Base-by-base conservation (phyloP, 2,113 vertebrate species). In the Seriola aureovittata region DNA sequence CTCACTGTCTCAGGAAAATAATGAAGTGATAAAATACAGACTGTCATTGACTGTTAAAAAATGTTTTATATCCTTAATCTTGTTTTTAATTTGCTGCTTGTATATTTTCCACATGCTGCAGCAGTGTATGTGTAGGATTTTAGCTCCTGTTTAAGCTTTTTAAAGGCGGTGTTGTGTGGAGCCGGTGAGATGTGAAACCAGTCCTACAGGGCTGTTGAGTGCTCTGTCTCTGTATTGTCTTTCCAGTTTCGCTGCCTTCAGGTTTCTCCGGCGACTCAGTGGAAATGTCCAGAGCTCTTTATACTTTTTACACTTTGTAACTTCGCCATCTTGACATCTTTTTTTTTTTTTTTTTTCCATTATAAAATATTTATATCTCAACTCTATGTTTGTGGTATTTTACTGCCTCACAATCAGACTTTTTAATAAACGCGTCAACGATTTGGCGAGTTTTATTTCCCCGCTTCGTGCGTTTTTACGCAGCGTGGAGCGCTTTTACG, bases 191-290 rank as follows among this genome's bases (percentile, higher is more conserved):
- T 40, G 78, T 85, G 78, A 84, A 96, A 96, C 94, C 93, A 72
- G 95, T 95, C 87, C 25, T 87, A 80, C 94, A 68, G 87, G 90
- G 81, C 85, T 82, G 80, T 58, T 86, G 62, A 65, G 46, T 82
- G 74, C 44, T 46, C 67, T 58, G 85, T 67, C 79, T 69, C 66
- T 55, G 58, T 71, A 46, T 85, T 55, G 93, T 91, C 85, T 90
- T 93, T 95, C 94, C 90, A 82, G 93, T 94, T 95, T 90, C 76
- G 29, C 91, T 46, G 83, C 87, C 77, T 87, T 0, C 81, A 82
- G 25, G 57, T 78, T 38, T 14, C 8, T 57, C 60, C 0, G 10
- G 70, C 91, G 92, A 92, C 86, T 82, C 82, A 60, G 54, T 70
- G 44, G 52, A 79, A 70, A 71, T 12, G 23, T 58, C 19, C 34